These are phyloP conservation scores for Panzeria rudis DNA, from an alignment of 2,888 invertebrate genomes.

Conservation along the genomic window DNA sequence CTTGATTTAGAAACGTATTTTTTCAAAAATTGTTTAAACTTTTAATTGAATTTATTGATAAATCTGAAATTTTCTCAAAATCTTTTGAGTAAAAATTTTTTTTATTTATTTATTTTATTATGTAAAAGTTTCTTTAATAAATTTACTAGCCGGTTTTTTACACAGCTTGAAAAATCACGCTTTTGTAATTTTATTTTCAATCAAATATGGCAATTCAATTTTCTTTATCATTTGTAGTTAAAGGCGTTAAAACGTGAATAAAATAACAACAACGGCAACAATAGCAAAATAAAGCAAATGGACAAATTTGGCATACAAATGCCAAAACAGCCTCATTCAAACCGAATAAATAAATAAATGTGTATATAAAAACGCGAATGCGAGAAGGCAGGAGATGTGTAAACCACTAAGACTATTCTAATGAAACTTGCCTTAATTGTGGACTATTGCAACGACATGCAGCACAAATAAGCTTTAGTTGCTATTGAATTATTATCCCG, in stretches of 20 bases:
- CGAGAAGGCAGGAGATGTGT: constrained; percentile 39
- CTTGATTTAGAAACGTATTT: too few relatives aligned
- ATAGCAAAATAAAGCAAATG: constrained; percentile 13
- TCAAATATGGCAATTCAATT: constrained; percentile 16
- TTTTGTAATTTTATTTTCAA: constrained; percentile 27
- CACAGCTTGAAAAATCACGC: constrained; percentile 20
- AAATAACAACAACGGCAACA: constrained; percentile 17
- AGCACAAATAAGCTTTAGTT: constrained; percentile 67
- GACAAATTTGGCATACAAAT: constrained; percentile 70
- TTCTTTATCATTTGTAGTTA: constrained; percentile 13
- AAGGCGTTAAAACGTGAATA: constrained; percentile 41
- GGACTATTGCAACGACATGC: constrained; percentile 54
- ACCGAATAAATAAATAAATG: constrained; percentile 20
- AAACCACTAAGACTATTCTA: constrained; percentile 43
- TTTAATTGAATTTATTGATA: too few relatives aligned
- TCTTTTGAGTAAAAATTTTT: too few relatives aligned
- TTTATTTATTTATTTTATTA: too few relatives aligned
- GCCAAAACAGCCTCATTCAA: constrained; percentile 40
- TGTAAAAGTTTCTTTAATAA: neutral
- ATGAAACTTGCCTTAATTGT: constrained; percentile 63
- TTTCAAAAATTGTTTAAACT: too few relatives aligned
- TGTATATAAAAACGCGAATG: constrained; percentile 1
- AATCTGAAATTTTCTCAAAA: too few relatives aligned
- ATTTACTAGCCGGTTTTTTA: neutral
- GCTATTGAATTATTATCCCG: constrained; percentile 67